These are phyloP conservation scores for Cosmia pyralina DNA, from an alignment of 2,888 invertebrate species.

Conservation along the genomic window DNA sequence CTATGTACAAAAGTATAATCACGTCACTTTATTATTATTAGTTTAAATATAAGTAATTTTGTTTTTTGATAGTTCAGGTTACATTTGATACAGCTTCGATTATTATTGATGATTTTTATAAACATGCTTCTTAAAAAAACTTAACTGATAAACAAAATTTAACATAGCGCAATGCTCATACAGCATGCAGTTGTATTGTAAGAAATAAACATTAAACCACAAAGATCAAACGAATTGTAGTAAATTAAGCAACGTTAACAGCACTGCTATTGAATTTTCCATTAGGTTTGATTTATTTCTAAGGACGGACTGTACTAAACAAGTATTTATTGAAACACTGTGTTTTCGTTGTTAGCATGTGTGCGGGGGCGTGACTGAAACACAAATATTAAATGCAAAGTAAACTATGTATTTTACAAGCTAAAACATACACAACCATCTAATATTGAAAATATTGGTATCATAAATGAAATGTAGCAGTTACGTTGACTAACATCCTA, in stretches of 20 bases:
- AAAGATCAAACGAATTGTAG: conserved; percentile 4
- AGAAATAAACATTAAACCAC: conserved; percentile 15
- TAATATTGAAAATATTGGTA: conserved; percentile 71
- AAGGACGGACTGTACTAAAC: conserved; percentile 86
- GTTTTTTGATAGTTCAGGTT: conserved; percentile 40
- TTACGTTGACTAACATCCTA: conserved; percentile 62
- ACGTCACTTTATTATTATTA: conserved; percentile 59
- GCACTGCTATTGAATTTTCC: conserved; percentile 32
- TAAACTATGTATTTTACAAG: conserved; percentile 74
- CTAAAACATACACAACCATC: conserved; percentile 81
- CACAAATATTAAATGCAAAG: conserved; percentile 79
- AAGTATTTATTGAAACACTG: conserved; percentile 68
- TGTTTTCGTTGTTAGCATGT: conserved; percentile 68
- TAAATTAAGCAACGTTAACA: conserved; percentile 13
- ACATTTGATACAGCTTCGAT: conserved; percentile 38
- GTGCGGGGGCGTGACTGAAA: conserved; percentile 62
- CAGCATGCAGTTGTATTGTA: conserved; percentile 15
- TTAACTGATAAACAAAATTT: conserved; percentile 17
- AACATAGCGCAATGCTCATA: not conserved
- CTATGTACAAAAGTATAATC: conserved; percentile 77
- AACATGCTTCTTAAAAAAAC: conserved; percentile 34
- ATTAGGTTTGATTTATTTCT: conserved; percentile 68
- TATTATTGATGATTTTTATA: conserved; percentile 15
- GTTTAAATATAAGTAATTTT: conserved; percentile 29
- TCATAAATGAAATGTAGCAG: conserved; percentile 63